Base-by-base conservation (phyloP, 2,797 vertebrate genomes). In the Myotis pilosus region DNA sequence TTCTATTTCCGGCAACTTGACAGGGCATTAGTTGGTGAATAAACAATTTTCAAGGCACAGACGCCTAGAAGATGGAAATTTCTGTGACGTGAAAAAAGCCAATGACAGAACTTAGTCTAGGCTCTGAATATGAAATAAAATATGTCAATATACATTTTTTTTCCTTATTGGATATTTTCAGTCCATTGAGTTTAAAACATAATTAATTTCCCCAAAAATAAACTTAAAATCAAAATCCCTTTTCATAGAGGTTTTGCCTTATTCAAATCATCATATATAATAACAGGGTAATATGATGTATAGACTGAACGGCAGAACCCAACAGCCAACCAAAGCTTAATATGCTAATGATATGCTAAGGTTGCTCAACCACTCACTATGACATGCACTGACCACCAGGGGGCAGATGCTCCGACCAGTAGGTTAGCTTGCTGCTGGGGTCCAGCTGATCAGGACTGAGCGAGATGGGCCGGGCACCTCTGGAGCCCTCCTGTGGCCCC, bases 131-230 rank as follows among this genome's bases (percentile, higher is more conserved):
- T 49, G 49, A 98, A 96, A 97, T 97, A 79, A 96, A 97, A 97
- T 88, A 94, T 76, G 96, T 95, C 94, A 97, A 95, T 60, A 97
- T 91, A 91, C 41, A 94, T 95, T 95, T 96, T 97, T 97, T 88
- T 97, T 84, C 92, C 93, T 96, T 96, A 94, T 88, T 89, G 85
- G 72, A 96, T 95, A 98, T 97, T 97, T 97, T 97, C 92, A 98
- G 86, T 92, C 53, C 85, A 78, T 28, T 95, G 41, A 95, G 66
- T 97, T 97, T 95, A 92, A 94, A 91, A 49, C 38, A 96, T 98
- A 97, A 98, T 96, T 98, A 95, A 88, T 97, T 97, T 97, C 92
- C 5, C 44, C 80, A 79, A 96, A 97, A 97, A 97, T 96, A 97
- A 97, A 75, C 25, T 92, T 85, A 92, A 96, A 97, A 96, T 97